Evolutionary conservation across 2,797 vertebrate species (phyloP).

Genomic region (Hylomyscus alleni): DNA sequence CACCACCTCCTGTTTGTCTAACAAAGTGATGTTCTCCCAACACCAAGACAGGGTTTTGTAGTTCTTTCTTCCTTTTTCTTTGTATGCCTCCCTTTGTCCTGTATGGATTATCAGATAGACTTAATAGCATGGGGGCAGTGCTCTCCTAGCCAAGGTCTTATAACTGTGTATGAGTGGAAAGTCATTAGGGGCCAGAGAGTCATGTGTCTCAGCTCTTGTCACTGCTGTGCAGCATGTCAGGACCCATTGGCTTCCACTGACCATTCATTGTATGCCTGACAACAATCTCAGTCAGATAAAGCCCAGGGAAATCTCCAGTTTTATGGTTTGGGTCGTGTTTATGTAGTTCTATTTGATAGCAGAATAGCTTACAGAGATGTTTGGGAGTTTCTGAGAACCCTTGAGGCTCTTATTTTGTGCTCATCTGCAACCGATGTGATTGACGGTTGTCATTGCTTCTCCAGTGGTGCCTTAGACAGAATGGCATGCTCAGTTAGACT

Average conservation of each 20-base stretch:
- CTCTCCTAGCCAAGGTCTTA: neutral
- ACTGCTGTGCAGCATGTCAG: neutral
- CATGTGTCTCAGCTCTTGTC: neutral
- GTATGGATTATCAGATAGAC: constrained; percentile 1
- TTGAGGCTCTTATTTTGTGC: constrained; percentile 67
- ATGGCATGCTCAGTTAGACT: constrained; percentile 40
- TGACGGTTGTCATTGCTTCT: constrained; percentile 51
- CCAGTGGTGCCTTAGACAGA: constrained; percentile 48
- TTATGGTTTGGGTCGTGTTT: neutral
- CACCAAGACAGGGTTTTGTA: neutral
- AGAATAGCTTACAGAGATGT: constrained; percentile 63
- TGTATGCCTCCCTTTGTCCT: neutral
- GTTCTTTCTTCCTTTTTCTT: neutral
- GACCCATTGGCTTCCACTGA: neutral
- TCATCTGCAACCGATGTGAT: constrained; percentile 58
- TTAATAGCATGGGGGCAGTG: neutral
- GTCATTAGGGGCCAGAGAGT: accelerated
- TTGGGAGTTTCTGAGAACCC: constrained; percentile 65
- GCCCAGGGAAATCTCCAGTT: constrained; percentile 63
- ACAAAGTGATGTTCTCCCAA: constrained; percentile 26
- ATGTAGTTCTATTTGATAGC: constrained; percentile 51
- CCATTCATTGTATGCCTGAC: neutral
- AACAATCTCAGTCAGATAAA: constrained; percentile 49
- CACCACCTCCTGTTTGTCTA: neutral
- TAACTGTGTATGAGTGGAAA: neutral